Evolutionary conservation across 2,113 vertebrate species (phyloP), one percentile per base, ranked within the genome.

Genomic region (Rhinogobius similis): DNA sequence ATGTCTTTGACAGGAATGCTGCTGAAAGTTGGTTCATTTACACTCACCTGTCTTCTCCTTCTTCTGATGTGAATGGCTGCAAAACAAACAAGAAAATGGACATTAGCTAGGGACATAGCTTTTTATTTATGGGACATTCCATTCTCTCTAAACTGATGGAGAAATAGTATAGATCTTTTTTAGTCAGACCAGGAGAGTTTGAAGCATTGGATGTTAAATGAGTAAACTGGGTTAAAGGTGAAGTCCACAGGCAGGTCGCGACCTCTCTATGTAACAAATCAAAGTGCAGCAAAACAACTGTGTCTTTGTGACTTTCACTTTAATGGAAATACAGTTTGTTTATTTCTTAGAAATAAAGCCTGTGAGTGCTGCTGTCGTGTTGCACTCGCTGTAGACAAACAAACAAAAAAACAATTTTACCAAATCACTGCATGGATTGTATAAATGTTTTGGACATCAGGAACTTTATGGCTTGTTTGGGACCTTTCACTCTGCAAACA

Each of bases 11-110:
- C 66, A 50, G 38, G n/a, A 66, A 86, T 68, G 7, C 38, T 36
- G 38, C 50, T 27, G 76, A 81, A 80, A 7, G 32, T 36, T 36
- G 2, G 5, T 78, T 50, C 21, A 26, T 9, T 56, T 12, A 0
- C 38, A 77, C 94, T 92, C 92, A 98, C 98, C 95, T 94, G 82
- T 99, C 98, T 76, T 98, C 98, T 81, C 94, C 77, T 10, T 99
- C 97, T 67, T 99, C 97, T 46, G 94, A 55, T 24, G 93, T 24
- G 81, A 95, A 94, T 55, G 95, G 84, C 92, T 94, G 81, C 77
- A 73, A 58, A 52, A 71, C 24, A 78, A 59, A 78, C 27, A 82
- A 41, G 65, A 73, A 76, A 5, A 18, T 9, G 70, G 38, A 73
- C n/a, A 73, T 64, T n/a, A 29, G 76, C 29, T 44, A n/a, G n/a